These are phyloP conservation scores for Pseudomyrmex pallidus DNA, from an alignment of 1,140 invertebrate species.

Conservation along the genomic window DNA sequence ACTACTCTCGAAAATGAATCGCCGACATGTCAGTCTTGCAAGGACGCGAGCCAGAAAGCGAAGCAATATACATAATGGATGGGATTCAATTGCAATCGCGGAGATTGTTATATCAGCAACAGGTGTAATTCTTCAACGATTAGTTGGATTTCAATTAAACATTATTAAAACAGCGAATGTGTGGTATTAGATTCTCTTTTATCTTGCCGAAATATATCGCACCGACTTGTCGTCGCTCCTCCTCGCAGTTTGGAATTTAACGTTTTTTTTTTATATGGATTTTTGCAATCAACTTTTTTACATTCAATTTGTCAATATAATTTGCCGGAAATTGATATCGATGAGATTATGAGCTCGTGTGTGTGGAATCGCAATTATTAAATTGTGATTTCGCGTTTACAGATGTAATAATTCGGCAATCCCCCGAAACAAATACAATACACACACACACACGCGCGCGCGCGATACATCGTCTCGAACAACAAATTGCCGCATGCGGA, in stretches of 20 bases:
- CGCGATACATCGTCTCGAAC: slow-evolving; percentile 12
- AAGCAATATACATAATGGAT: slow-evolving; percentile 42
- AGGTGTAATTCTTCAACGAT: slow-evolving; percentile 58
- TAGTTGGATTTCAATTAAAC: slow-evolving; percentile 24
- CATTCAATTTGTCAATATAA: too few species aligned
- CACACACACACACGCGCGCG: too few species aligned
- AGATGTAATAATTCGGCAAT: background rate
- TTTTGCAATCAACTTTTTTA: too few species aligned
- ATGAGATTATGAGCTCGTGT: background rate
- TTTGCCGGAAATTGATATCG: background rate
- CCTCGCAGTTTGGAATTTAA: too few species aligned
- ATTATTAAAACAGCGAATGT: slow-evolving; percentile 19
- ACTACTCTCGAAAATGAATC: slow-evolving; percentile 68
- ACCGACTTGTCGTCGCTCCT: too few species aligned
- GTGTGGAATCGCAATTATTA: background rate
- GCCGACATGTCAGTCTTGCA: background rate
- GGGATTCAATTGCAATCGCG: slow-evolving; percentile 38
- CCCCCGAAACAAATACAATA: slow-evolving; percentile 3
- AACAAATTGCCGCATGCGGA: slow-evolving; percentile 26
- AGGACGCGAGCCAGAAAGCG: background rate
- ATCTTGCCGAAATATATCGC: background rate
- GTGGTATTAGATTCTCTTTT: background rate
- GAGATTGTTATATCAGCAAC: slow-evolving; percentile 67
- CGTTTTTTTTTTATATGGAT: too few species aligned
- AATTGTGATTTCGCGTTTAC: background rate